A percentile compares a stretch with the other conserved stretches of the same genome.
Evolutionary conservation across 2,113 vertebrate species (phyloP).

Genomic region (Amphiprion ocellaris): DNA sequence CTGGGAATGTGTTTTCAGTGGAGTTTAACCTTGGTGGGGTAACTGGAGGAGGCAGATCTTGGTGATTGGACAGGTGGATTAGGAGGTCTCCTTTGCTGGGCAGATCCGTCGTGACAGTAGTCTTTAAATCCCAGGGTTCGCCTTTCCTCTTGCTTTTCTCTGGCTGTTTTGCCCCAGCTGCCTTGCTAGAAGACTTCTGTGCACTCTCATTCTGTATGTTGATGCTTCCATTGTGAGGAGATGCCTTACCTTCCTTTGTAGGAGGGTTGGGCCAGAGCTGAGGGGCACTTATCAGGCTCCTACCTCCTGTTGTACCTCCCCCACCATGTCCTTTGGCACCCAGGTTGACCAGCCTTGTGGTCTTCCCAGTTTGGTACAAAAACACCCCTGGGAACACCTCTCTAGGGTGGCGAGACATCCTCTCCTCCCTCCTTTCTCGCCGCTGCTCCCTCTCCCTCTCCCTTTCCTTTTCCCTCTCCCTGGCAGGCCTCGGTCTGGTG

Average conservation of each 20-base stretch:
- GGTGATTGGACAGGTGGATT: slow-evolving; percentile 42
- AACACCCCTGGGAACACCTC: slow-evolving; percentile 90
- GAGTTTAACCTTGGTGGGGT: slow-evolving; percentile 68
- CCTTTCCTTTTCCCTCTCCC: slow-evolving; percentile 73
- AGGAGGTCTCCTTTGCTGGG: slow-evolving; percentile 47
- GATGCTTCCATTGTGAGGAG: slow-evolving; percentile 71
- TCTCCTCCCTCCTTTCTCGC: slow-evolving; percentile 71
- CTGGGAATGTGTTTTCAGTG: slow-evolving; percentile 63
- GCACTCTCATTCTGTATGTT: slow-evolving; percentile 68
- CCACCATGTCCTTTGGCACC: slow-evolving; percentile 73
- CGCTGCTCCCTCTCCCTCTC: slow-evolving; percentile 70
- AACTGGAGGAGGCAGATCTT: slow-evolving; percentile 14
- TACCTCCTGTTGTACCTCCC: slow-evolving; percentile 58
- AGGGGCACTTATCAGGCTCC: slow-evolving; percentile 70
- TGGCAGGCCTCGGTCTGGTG: slow-evolving; percentile 88
- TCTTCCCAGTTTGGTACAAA: slow-evolving; percentile 87
- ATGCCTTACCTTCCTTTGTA: slow-evolving; percentile 68
- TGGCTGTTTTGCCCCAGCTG: slow-evolving; percentile 36
- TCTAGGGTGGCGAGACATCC: slow-evolving; percentile 75
- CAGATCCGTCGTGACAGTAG: not conserved
- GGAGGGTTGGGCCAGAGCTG: slow-evolving; percentile 78
- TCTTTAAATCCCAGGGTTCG: slow-evolving; percentile 23
- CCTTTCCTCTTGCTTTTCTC: slow-evolving; percentile 64
- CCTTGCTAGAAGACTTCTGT: slow-evolving; percentile 64
- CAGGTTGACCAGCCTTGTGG: slow-evolving; percentile 85